Conservation (phyloP, 2,797 vertebrate genomes). For the Sebastes trivittatus region DNA sequence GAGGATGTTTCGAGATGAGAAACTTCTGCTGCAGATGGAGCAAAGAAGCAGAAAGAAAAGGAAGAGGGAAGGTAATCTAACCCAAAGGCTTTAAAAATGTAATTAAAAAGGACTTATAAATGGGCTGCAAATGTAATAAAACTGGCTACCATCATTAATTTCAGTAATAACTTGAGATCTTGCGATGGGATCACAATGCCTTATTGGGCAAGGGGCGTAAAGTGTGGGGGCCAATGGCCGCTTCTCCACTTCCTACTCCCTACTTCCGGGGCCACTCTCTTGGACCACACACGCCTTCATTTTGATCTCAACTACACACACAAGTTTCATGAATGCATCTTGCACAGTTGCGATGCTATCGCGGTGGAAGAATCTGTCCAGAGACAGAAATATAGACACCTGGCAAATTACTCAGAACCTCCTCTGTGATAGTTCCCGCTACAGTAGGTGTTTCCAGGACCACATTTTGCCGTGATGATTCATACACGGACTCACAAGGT, state of each 20-base stretch:
- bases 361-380: neutral
- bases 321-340: neutral
- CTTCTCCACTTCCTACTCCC: neutral
- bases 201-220: neutral
- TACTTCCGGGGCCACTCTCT: neutral
- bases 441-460: neutral
- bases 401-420: neutral
- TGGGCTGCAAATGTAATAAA: neutral
- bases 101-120: conserved; percentile 13
- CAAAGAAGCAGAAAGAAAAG: conserved; percentile 3
- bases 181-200: neutral
- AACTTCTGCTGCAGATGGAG: conserved; percentile 37
- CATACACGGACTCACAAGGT: neutral
- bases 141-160: neutral
- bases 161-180: neutral
- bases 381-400: neutral
- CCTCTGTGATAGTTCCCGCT: neutral
- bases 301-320: neutral
- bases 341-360: neutral
- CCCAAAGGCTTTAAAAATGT: neutral
- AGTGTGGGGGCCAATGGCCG: neutral
- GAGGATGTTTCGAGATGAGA: conserved; percentile 37
- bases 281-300: neutral
- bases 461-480: neutral
- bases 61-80: neutral